Conservation (phyloP, 2,888 invertebrate species). For the Dromius quadrimaculatus region DNA sequence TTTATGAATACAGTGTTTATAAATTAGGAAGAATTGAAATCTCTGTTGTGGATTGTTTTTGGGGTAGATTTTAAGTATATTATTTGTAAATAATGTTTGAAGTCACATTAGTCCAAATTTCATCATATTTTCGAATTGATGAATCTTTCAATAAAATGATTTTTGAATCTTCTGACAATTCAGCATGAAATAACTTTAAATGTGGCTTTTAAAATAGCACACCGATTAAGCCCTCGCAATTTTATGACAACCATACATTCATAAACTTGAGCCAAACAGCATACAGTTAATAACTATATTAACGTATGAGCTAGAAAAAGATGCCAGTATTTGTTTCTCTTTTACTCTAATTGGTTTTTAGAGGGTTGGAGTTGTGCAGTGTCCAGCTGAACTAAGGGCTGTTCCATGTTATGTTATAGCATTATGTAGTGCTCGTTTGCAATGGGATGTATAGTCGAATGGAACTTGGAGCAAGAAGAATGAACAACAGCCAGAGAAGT, state of each 20-base stretch:
- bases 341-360: slow-evolving; percentile 8
- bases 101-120: neutral
- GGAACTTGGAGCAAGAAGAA: too few relatives aligned
- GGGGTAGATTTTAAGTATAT: too few relatives aligned
- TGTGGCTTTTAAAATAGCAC: too few relatives aligned
- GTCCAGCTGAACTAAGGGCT: too few relatives aligned
- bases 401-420: too few relatives aligned
- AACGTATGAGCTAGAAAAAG: neutral
- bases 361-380: neutral
- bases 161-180: too few relatives aligned
- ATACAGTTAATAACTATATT: neutral
- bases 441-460: too few relatives aligned
- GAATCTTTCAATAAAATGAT: too few relatives aligned
- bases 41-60: neutral
- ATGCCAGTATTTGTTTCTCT: neutral
- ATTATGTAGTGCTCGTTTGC: too few relatives aligned
- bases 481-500: too few relatives aligned
- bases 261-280: neutral
- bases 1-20: slow-evolving; percentile 19
- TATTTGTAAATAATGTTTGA: neutral
- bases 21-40: slow-evolving; percentile 21
- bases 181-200: too few relatives aligned
- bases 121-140: neutral
- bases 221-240: neutral
- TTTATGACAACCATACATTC: neutral